Evolutionary conservation across 1,140 invertebrate species (phyloP), one percentile per base, ranked within the genome.

Genomic region (Palaemon carinicauda): DNA sequence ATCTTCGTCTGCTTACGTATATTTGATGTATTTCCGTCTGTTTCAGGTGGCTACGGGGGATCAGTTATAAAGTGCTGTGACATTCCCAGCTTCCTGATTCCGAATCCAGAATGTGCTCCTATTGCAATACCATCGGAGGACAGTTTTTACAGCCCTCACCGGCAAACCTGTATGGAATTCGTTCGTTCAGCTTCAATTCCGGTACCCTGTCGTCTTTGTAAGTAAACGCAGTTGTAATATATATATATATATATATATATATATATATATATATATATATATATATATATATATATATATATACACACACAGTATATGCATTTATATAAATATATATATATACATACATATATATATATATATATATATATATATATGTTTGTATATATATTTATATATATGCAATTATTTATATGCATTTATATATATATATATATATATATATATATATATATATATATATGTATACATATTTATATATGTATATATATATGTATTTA

Each of bases 371-470:
- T 80, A 69, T 80, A 65, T 80, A 41, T 80, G 33, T 80, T 33
- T 33, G 60, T 65, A 80, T 80, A 60, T 80, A 80, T 80, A 56
- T 80, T 56, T 80, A 80, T 56, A 80, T 56, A 56, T 29, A 80
- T 21, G 56, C 56, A 60, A 27, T 29, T 27, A 27, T 80, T 56
- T 12, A 80, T 60, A 80, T 80, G 27, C 31, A 80, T 80, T 56
- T 29, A 56, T 29, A 80, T 56, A 56, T 56, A 60, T 54, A 80
- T 80, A 60, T 80, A 80, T 56, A 60, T 56, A 80, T 54, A 54
- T 60, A 80, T 24, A 80, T 56, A 80, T 80, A 80, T 80, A 80
- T 41, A 80, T 60, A 80, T 60, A 80, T 56, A 60, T 80, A 80
- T 80, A 80, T 78, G 51, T 78, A 53, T 53, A 79, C n/a, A 51